phyloP scores from a whole-genome alignment of 2,797 vertebrate species.

The Notamacropus eugenii region DNA sequence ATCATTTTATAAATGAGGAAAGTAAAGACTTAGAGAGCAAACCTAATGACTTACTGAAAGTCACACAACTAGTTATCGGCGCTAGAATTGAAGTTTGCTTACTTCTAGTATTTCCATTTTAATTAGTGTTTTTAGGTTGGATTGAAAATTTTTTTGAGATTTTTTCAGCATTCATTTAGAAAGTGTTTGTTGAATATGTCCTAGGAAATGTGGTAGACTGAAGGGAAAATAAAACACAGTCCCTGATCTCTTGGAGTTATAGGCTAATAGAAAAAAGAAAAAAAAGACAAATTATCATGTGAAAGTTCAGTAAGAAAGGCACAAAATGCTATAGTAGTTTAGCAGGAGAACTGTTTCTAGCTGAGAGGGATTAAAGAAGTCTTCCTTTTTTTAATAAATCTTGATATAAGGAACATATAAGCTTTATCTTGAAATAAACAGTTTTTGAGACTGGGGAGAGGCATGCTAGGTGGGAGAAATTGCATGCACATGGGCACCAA shows the following conservation, averaged over 20 bases:
- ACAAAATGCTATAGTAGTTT: neutral
- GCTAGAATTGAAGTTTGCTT: neutral
- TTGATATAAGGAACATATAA: neutral
- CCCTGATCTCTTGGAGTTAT: neutral
- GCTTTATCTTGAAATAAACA: neutral
- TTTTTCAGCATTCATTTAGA: neutral
- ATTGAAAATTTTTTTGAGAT: neutral
- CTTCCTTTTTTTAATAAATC: neutral
- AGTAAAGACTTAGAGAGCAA: neutral
- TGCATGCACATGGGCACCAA: neutral
- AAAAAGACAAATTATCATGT: neutral
- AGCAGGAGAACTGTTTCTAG: neutral
- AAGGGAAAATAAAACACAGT: neutral
- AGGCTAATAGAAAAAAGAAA: neutral
- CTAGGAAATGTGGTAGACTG: neutral
- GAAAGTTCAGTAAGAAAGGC: neutral
- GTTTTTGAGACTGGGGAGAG: neutral
- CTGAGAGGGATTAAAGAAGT: neutral
- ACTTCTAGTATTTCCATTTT: neutral
- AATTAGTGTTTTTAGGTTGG: neutral
- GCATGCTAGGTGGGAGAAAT: neutral
- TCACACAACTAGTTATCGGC: neutral
- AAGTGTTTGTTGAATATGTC: neutral
- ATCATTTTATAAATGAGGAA: slow-evolving; percentile 25
- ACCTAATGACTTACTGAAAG: neutral